phyloP scores from a whole-genome alignment of 2,888 invertebrate species.

The Drosophila merina region DNA sequence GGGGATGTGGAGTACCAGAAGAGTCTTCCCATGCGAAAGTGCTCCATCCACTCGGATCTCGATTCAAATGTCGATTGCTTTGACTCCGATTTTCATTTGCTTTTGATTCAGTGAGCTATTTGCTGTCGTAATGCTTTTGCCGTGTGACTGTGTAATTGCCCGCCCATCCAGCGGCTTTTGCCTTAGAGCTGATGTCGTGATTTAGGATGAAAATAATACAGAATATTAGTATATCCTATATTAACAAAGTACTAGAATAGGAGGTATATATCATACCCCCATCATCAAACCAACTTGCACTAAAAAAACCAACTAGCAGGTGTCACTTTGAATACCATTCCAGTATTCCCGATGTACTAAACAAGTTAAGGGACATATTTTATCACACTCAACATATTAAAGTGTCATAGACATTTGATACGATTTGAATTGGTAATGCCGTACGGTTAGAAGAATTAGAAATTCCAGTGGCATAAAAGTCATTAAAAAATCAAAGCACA shows the following conservation, averaged over 20 bases:
- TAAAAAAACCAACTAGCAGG: neutral
- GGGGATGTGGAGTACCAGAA: neutral
- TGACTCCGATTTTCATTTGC: conserved; percentile 25
- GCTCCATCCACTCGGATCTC: conserved; percentile 14
- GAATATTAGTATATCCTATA: neutral
- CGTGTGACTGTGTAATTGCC: conserved; percentile 34
- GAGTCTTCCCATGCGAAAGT: conserved; percentile 20
- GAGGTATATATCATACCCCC: no score
- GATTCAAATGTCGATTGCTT: conserved; percentile 31
- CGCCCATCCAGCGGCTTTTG: conserved; percentile 13
- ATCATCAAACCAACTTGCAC: neutral
- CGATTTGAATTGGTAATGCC: conserved; percentile 5
- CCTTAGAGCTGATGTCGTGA: conserved; percentile 33
- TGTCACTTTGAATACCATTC: neutral
- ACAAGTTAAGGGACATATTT: neutral
- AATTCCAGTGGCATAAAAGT: conserved; percentile 1
- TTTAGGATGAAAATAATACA: neutral
- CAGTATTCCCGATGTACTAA: neutral
- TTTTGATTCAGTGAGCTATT: conserved; percentile 41
- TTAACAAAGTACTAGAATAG: no score
- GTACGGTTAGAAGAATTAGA: neutral
- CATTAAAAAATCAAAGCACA: neutral
- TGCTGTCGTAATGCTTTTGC: conserved; percentile 38
- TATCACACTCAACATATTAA: neutral
- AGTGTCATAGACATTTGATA: conserved; percentile 1